A percentile compares a stretch with the other conserved stretches of the same genome.
phyloP scores from a whole-genome alignment of 1,140 invertebrate genomes.

The Aphaenogaster floridana region DNA sequence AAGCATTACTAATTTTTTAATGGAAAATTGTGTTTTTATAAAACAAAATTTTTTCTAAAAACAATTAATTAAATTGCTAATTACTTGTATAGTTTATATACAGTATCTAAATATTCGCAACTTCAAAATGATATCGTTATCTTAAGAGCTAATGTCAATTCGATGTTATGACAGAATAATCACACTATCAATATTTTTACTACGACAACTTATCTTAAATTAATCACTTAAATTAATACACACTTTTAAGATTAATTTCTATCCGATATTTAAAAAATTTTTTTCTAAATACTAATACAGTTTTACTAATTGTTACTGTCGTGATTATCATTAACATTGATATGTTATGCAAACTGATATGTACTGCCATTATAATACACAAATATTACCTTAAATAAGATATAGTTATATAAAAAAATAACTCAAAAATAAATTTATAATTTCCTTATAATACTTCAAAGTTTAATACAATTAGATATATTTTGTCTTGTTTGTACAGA shows the following conservation, averaged over 20 bases:
- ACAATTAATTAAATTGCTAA: neutral
- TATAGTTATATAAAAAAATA: neutral
- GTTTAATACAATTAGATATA: constrained; percentile 59
- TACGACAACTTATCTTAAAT: neutral
- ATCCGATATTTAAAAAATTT: constrained; percentile 15
- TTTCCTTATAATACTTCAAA: constrained; percentile 52
- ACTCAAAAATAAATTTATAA: constrained; percentile 36
- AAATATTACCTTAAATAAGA: constrained; percentile 10
- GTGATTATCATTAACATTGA: neutral
- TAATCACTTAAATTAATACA: neutral
- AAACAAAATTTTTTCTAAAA: neutral
- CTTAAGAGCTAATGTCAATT: constrained; percentile 36
- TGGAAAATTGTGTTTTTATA: neutral
- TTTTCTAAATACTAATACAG: neutral
- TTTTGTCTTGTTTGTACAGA: constrained; percentile 38
- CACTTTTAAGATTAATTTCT: constrained; percentile 8
- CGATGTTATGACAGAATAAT: neutral
- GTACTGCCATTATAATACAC: neutral
- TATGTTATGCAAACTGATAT: neutral
- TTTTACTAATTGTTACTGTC: neutral
- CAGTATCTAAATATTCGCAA: neutral
- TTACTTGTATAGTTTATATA: constrained; percentile 17
- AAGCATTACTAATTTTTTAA: neutral
- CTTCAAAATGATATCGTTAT: constrained; percentile 32
- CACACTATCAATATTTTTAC: constrained; percentile 18